Conservation (phyloP, 2,797 vertebrate species). For the Sebastes hubbsi region DNA sequence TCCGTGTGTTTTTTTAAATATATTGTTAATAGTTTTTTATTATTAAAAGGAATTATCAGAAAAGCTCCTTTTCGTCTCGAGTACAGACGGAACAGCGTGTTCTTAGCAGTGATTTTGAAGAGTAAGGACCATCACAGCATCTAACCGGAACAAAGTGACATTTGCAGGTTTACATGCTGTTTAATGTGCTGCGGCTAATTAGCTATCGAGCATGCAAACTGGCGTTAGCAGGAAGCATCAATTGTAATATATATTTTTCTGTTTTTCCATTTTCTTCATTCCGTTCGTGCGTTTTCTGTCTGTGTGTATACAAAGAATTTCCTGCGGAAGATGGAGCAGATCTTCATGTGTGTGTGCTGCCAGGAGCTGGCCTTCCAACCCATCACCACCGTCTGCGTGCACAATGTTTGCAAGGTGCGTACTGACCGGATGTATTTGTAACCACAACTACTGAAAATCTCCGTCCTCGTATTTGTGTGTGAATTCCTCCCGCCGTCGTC, state of each 20-base stretch:
- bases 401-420: slow-evolving; percentile 98
- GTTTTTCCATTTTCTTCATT: background rate
- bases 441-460: background rate
- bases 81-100: background rate
- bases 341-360: slow-evolving; percentile 99
- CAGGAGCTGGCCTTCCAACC: slow-evolving; percentile 98
- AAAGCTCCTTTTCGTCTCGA: background rate
- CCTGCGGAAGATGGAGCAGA: slow-evolving; percentile 95
- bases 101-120: background rate
- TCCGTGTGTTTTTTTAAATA: background rate
- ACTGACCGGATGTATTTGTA: background rate
- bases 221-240: background rate
- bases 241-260: background rate
- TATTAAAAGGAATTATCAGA: background rate
- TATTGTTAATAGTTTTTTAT: background rate
- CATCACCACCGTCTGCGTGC: slow-evolving; percentile 94
- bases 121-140: background rate
- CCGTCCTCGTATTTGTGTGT: background rate
- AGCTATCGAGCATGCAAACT: background rate
- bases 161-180: background rate
- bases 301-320: slow-evolving; percentile 86
- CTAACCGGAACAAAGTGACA: background rate
- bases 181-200: background rate
- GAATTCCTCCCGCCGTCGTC: background rate
- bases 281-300: background rate